Conservation (phyloP, 1,140 invertebrate species). For the Plectus sambesii region DNA sequence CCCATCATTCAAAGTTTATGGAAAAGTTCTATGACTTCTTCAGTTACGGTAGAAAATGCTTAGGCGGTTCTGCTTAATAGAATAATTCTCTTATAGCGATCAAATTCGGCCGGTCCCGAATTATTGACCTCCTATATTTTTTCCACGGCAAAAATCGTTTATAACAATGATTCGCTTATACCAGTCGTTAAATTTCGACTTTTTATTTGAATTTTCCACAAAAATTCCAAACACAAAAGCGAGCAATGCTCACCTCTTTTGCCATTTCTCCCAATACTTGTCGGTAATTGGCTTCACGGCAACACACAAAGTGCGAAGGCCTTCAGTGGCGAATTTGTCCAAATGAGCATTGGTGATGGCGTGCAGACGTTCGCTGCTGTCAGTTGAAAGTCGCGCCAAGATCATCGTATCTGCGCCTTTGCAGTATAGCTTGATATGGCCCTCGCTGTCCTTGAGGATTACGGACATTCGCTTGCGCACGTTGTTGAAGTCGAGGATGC, state of each 20-base stretch:
- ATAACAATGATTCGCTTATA: too few relatives aligned
- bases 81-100: too few relatives aligned
- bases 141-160: too few relatives aligned
- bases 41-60: too few relatives aligned
- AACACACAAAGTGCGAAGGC: slow-evolving; percentile 80
- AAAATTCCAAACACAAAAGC: slow-evolving; percentile 10
- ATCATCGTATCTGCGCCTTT: slow-evolving; percentile 98
- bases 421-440: slow-evolving; percentile 77
- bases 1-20: too few relatives aligned
- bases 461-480: slow-evolving; percentile 95
- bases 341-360: slow-evolving; percentile 38
- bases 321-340: slow-evolving; percentile 92
- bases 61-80: too few relatives aligned
- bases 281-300: slow-evolving; percentile 73
- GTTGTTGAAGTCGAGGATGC: slow-evolving; percentile 98
- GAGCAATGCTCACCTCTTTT: slow-evolving; percentile 51
- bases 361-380: slow-evolving; percentile 35
- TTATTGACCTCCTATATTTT: too few relatives aligned
- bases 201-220: too few relatives aligned
- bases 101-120: too few relatives aligned
- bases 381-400: slow-evolving; percentile 54
- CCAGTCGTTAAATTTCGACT: too few relatives aligned
- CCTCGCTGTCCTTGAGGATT: slow-evolving; percentile 72
- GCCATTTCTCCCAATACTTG: slow-evolving; percentile 78
- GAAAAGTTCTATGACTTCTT: too few relatives aligned